phyloP scores from a whole-genome alignment of 1,140 invertebrate genomes.

The Eupristina koningsbergeri region DNA sequence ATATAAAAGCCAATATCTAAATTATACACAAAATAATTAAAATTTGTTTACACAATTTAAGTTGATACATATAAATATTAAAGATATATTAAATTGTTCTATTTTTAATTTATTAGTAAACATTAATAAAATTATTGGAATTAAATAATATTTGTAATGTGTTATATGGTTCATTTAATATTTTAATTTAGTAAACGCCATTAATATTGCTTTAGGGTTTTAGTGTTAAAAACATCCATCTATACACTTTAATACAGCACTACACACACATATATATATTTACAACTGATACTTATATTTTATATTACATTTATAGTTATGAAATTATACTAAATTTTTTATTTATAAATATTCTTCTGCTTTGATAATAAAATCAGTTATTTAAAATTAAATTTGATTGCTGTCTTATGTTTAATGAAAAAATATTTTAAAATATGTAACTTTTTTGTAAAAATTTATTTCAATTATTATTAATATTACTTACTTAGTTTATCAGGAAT shows the following conservation, averaged over 20 bases:
- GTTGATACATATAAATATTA: not conserved
- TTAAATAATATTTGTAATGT: not conserved
- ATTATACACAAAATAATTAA: constrained; percentile 6
- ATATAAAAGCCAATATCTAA: constrained; percentile 34
- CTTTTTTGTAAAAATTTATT: not conserved
- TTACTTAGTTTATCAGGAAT: no score
- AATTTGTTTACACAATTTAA: not conserved
- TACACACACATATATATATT: not conserved
- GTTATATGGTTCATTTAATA: not conserved
- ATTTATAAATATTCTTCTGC: not conserved
- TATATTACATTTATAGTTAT: not conserved
- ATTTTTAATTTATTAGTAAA: not conserved
- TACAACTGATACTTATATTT: not conserved
- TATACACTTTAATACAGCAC: not conserved
- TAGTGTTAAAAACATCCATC: not conserved
- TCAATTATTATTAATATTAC: not conserved
- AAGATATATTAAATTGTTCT: not conserved
- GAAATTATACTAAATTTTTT: not conserved
- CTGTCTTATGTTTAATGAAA: not conserved
- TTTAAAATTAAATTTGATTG: not conserved
- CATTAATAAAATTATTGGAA: not conserved
- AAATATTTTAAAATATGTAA: not conserved
- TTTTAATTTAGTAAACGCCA: not conserved
- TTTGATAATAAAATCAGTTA: not conserved
- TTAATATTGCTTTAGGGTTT: not conserved